Percentiles rank a stretch among this genome's conserved stretches.
phyloP scores from a whole-genome alignment of 2,797 vertebrate genomes.

The Ctenopoma multispine region DNA sequence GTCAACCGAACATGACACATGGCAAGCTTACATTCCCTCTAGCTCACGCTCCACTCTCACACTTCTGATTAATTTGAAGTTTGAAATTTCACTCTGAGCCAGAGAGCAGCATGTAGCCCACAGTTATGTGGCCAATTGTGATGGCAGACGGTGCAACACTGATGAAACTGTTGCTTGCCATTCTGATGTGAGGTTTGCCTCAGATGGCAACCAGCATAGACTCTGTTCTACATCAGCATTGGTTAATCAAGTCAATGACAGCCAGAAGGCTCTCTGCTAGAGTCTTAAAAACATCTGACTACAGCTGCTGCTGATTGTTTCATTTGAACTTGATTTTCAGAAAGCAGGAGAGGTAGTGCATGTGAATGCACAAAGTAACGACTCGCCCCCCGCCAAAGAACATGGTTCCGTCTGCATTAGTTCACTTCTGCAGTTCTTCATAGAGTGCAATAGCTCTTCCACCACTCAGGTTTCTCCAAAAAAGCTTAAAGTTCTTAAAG shows the following conservation, averaged over 20 bases:
- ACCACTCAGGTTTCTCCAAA: conserved; percentile 7
- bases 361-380: conserved; percentile 27
- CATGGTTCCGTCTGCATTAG: conserved; percentile 41
- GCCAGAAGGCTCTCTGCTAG: conserved; percentile 42
- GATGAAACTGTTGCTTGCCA: conserved; percentile 50
- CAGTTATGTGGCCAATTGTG: conserved; percentile 40
- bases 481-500: neutral
- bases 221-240: conserved; percentile 59
- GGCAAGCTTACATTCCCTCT: conserved; percentile 16
- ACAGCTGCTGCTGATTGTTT: conserved; percentile 50
- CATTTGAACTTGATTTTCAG: conserved; percentile 46
- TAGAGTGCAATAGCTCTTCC: conserved; percentile 32
- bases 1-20: conserved; percentile 31
- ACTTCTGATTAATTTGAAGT: conserved; percentile 47
- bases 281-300: conserved; percentile 29
- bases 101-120: conserved; percentile 34
- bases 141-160: conserved; percentile 58
- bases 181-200: conserved; percentile 48
- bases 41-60: conserved; percentile 12
- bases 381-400: conserved; percentile 26
- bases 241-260: conserved; percentile 43
- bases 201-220: conserved; percentile 21
- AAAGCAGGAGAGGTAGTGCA: conserved; percentile 24
- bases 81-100: conserved; percentile 47
- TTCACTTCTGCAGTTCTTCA: conserved; percentile 45